A percentile compares a stretch with the other conserved stretches of the same genome.
These are phyloP conservation scores for Hylaeus volcanicus DNA, from an alignment of 1,140 invertebrate species.

Conservation along the genomic window DNA sequence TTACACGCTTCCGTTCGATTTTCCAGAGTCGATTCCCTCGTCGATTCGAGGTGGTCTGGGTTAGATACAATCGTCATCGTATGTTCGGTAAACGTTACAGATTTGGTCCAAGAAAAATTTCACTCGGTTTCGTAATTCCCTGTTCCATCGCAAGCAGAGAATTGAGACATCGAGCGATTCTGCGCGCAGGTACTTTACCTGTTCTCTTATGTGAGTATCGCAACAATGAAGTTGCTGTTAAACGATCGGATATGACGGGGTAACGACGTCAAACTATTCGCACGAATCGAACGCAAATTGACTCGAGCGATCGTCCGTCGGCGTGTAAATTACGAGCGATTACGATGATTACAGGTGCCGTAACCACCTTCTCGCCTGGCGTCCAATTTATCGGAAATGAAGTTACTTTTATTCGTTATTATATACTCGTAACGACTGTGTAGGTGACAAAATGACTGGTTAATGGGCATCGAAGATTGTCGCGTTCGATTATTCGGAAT, in stretches of 20 bases:
- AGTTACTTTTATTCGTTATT: slow-evolving; percentile 22
- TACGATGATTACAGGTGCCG: slow-evolving; percentile 43
- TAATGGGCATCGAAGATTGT: neutral
- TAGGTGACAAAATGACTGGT: slow-evolving; percentile 35
- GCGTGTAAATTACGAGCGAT: slow-evolving; percentile 43
- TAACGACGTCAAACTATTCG: slow-evolving; percentile 28
- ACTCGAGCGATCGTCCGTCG: slow-evolving; percentile 23
- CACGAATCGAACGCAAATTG: slow-evolving; percentile 23
- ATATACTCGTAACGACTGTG: neutral
- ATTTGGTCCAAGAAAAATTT: too few species aligned
- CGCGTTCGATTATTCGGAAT: neutral
- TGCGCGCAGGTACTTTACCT: neutral
- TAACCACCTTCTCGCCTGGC: neutral
- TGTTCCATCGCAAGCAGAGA: neutral
- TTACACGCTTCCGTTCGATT: slow-evolving; percentile 19
- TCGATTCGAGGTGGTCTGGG: too few species aligned
- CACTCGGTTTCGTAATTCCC: too few species aligned
- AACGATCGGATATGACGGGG: neutral
- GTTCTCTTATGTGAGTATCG: neutral
- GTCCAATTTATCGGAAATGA: slow-evolving; percentile 22
- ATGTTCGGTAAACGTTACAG: too few species aligned
- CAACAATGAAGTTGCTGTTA: slow-evolving; percentile 6
- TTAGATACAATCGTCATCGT: too few species aligned
- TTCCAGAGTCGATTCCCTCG: too few species aligned
- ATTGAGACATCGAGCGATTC: slow-evolving; percentile 21